Conservation (phyloP, 2,113 vertebrate genomes). For the Podilymbus podiceps region DNA sequence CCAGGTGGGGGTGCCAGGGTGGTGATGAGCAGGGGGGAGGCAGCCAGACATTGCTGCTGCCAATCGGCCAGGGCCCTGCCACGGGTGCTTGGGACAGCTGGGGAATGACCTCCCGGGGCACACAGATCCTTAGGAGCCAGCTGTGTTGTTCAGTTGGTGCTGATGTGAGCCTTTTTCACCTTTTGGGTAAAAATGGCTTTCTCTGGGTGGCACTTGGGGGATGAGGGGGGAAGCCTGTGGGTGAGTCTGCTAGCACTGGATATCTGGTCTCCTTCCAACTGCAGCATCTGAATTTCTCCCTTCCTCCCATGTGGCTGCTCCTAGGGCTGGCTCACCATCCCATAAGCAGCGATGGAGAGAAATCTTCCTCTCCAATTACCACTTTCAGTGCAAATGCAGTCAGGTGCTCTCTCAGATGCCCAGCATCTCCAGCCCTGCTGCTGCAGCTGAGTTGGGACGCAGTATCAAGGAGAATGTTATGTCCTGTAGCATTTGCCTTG, state of each 20-base stretch:
- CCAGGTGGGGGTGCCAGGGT: rapidly evolving
- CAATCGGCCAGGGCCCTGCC: not conserved
- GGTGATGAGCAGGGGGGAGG: not conserved
- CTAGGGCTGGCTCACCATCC: not conserved
- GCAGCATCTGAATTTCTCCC: not conserved
- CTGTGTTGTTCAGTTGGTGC: not conserved
- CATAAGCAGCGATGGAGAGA: rapidly evolving
- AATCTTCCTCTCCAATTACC: not conserved
- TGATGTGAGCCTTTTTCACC: not conserved
- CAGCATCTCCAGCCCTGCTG: not conserved
- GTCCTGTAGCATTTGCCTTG: not conserved
- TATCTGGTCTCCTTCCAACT: not conserved
- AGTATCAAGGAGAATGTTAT: not conserved
- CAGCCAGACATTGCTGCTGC: not conserved
- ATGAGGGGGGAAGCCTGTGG: not conserved
- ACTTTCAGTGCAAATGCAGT: not conserved
- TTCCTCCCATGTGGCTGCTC: rapidly evolving
- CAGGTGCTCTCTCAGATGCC: rapidly evolving
- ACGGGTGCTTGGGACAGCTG: rapidly evolving
- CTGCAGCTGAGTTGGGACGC: not conserved
- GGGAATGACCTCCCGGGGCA: not conserved
- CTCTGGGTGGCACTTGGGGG: too few species aligned
- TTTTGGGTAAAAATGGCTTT: not conserved
- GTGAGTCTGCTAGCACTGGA: not conserved
- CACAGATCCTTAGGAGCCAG: not conserved